Evolutionary conservation across 2,113 vertebrate genomes (phyloP).

Genomic region (Actenoides lindsayi): DNA sequence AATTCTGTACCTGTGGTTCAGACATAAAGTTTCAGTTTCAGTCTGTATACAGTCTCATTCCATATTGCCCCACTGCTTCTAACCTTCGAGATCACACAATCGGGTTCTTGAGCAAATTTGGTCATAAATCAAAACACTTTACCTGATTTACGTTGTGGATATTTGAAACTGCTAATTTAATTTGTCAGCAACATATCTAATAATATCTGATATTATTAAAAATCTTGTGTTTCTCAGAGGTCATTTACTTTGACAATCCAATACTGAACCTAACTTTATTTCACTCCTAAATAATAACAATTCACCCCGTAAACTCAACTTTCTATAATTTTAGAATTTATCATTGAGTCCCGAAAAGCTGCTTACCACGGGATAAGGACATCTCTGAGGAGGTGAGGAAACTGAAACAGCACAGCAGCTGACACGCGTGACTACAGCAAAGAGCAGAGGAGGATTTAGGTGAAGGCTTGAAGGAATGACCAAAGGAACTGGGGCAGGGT

Average conservation of each 20-base stretch:
- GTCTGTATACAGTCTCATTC: background rate
- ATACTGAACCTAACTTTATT: background rate
- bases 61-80: background rate
- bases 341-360: background rate
- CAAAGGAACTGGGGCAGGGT: background rate
- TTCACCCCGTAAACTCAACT: background rate
- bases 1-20: background rate
- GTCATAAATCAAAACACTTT: background rate
- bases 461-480: background rate
- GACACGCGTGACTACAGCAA: accelerated
- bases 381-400: background rate
- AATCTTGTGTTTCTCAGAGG: background rate
- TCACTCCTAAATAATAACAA: background rate
- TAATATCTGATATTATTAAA: background rate
- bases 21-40: background rate
- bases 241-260: background rate
- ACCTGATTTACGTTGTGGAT: background rate
- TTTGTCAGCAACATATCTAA: background rate
- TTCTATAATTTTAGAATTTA: background rate
- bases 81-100: background rate
- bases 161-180: background rate
- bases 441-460: background rate
- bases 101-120: background rate
- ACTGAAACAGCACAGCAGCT: background rate
- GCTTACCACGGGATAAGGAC: background rate